Evolutionary conservation across 1,140 invertebrate genomes (phyloP), one percentile per base, ranked within the genome.

Genomic region (Acromyrmex charruanus): DNA sequence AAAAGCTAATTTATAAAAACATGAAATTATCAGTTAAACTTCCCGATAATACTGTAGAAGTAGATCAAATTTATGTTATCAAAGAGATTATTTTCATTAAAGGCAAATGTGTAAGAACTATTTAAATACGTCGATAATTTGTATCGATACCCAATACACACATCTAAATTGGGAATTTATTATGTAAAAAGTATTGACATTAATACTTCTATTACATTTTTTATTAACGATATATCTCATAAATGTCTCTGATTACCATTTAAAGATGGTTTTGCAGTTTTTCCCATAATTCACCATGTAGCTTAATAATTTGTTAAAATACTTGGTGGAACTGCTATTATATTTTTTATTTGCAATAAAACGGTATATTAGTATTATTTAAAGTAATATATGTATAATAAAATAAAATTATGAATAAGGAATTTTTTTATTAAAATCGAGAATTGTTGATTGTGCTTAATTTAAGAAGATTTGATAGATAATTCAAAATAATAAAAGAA

Each of bases 81-180:
- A 71, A 28, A 51, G 39, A 71, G 3, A 71, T 71, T 71, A 71
- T 71, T 71, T 71, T 49, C 7, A 51, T 71, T 51, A 25, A 71
- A 0, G 44, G 16, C 18, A 71, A 71, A 71, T 71, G 44, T 71
- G 28, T 71, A 28, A 44, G 44, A 14, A 18, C 7, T 28, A 51
- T 51, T 71, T 71, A 71, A 71, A 28, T 71, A 51, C 0, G 39
- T 28, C 6, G 21, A 71, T 2, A 51, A 71, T 51, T 9, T 71
- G 1, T 71, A 71, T 44, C 66, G 5, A 25, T 5, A 69, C 18
- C 35, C 35, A 6, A 69, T 69, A 69, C 39, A 16, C 44, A 16
- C 39, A 69, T 49, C 68, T 69, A 69, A 49, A 69, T 2, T 69
- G 0, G 68, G 14, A 16, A 69, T 69, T 28, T 28, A 28, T 28